These are phyloP conservation scores for Eumerus sabulonum DNA, from an alignment of 2,888 invertebrate species.

Conservation along the genomic window DNA sequence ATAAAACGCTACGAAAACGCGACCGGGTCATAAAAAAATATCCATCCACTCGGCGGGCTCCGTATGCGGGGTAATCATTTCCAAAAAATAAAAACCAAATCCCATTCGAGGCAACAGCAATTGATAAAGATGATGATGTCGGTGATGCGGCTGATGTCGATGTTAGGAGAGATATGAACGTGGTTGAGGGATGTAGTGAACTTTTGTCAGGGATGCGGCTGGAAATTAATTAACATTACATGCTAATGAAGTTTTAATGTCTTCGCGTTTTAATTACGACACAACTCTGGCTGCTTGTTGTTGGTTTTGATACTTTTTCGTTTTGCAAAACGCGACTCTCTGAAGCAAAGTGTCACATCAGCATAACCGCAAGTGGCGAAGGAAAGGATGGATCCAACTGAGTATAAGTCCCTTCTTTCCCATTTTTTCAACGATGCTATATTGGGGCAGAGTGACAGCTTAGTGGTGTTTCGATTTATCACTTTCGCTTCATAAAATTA, in stretches of 20 bases:
- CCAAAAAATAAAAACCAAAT: slow-evolving; percentile 17
- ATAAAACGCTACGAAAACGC: slow-evolving; percentile 48
- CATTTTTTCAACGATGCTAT: slow-evolving; percentile 19
- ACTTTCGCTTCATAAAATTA: slow-evolving; percentile 63
- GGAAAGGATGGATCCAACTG: not conserved
- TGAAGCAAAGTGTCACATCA: not conserved
- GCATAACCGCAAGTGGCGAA: not conserved
- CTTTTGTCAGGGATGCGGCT: slow-evolving; percentile 49
- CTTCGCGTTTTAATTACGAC: slow-evolving; percentile 68
- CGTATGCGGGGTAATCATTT: slow-evolving; percentile 33
- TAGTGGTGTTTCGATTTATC: slow-evolving; percentile 67
- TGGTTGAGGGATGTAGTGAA: slow-evolving; percentile 15
- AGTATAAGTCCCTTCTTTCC: not conserved
- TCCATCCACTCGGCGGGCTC: slow-evolving; percentile 24
- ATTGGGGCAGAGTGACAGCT: slow-evolving; percentile 45
- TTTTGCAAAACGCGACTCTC: not conserved
- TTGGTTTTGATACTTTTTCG: slow-evolving; percentile 9
- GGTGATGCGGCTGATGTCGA: slow-evolving; percentile 2
- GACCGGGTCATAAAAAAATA: slow-evolving; percentile 52
- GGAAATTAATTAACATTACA: slow-evolving; percentile 73
- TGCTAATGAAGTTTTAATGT: slow-evolving; percentile 73
- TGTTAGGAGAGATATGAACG: not conserved
- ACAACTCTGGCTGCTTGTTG: slow-evolving; percentile 38
- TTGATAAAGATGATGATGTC: slow-evolving; percentile 30
- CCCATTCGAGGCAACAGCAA: slow-evolving; percentile 26